These are phyloP conservation scores for Sandelia bainsii DNA, from an alignment of 2,797 vertebrate genomes.

Conservation along the genomic window DNA sequence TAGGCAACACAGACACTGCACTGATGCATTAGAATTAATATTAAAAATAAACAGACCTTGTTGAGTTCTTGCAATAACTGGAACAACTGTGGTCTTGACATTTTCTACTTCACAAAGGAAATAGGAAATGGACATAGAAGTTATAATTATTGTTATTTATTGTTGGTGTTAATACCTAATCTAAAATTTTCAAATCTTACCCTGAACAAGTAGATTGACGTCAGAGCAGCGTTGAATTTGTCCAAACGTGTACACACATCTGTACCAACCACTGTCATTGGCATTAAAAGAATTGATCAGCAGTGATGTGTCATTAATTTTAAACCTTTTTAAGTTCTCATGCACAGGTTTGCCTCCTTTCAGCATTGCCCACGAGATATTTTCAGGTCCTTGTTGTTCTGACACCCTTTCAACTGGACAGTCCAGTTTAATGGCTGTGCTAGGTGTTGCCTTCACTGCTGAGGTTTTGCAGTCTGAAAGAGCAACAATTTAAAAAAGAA, in stretches of 20 bases:
- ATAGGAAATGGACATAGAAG: conserved; percentile 1
- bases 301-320: conserved; percentile 25
- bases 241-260: conserved; percentile 38
- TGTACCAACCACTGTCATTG: conserved; percentile 64
- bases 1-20: neutral
- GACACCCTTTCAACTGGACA: conserved; percentile 34
- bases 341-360: neutral
- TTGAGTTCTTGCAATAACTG: neutral
- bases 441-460: neutral
- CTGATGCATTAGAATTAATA: neutral
- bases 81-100: neutral
- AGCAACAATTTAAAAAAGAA: neutral
- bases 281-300: conserved; percentile 3
- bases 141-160: neutral
- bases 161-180: neutral
- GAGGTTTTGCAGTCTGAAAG: conserved; percentile 66
- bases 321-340: neutral
- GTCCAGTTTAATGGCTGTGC: conserved; percentile 5
- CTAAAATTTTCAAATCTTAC: conserved; percentile 35
- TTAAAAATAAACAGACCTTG: conserved; percentile 31
- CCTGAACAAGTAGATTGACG: conserved; percentile 51
- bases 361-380: conserved; percentile 45
- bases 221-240: conserved; percentile 49
- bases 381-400: neutral
- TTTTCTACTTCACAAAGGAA: conserved; percentile 4